Percentiles rank a stretch among this genome's conserved stretches.
These are phyloP conservation scores for Amphiura filiformis DNA, from an alignment of 35 echinoderm and acorn worm species.

Conservation along the genomic window DNA sequence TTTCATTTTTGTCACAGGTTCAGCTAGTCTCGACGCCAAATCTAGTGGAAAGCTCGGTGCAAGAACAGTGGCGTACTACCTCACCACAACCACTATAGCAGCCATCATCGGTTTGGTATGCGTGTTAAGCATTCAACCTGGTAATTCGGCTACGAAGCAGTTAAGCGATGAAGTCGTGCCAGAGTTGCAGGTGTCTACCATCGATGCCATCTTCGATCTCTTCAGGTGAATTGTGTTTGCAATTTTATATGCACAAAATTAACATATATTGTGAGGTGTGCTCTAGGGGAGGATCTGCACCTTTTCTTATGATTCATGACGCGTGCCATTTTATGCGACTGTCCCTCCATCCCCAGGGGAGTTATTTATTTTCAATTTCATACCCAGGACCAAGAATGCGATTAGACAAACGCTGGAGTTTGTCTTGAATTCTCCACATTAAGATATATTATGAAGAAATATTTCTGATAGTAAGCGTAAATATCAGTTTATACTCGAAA, in stretches of 20 bases:
- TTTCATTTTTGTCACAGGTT: background rate
- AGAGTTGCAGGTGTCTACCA: slow-evolving; percentile 42
- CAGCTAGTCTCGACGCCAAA: background rate
- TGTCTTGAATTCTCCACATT: too few relatives aligned
- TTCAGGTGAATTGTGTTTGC: slow-evolving; percentile 37
- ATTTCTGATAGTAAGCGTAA: too few relatives aligned
- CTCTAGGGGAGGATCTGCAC: too few relatives aligned
- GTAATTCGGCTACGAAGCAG: slow-evolving; percentile 23
- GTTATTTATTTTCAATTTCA: background rate
- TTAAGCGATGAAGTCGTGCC: slow-evolving; percentile 16
- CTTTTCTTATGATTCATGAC: background rate
- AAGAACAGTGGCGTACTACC: slow-evolving; percentile 58
- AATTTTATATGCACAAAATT: background rate
- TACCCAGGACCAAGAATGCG: background rate
- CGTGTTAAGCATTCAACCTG: slow-evolving; percentile 49
- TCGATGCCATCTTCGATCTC: slow-evolving; percentile 66
- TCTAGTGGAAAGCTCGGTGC: background rate
- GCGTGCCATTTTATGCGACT: background rate
- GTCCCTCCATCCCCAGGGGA: background rate
- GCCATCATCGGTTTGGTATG: slow-evolving; percentile 64
- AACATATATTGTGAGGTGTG: too few relatives aligned
- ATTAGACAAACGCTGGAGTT: too few relatives aligned
- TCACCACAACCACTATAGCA: slow-evolving; percentile 54
- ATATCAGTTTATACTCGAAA: too few relatives aligned
- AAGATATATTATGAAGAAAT: too few relatives aligned